A percentile compares a stretch with the other conserved stretches of the same genome.
phyloP scores from a whole-genome alignment of 2,888 invertebrate genomes.

The Agonum fuliginosum region DNA sequence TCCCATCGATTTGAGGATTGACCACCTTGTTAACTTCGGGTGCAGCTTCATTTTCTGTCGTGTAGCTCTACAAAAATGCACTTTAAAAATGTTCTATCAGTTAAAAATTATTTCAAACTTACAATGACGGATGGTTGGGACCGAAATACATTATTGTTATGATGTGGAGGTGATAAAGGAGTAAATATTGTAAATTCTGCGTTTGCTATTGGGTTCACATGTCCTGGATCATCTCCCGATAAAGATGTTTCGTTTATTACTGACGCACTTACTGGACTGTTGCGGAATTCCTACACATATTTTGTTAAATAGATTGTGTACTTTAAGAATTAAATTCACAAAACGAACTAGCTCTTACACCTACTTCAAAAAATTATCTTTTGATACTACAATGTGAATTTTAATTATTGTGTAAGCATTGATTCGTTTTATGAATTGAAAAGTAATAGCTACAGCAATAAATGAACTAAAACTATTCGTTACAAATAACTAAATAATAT shows the following conservation, averaged over 20 bases:
- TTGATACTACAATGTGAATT: no score
- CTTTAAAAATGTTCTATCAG: neutral
- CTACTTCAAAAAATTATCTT: no score
- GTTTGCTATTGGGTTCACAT: conserved; percentile 70
- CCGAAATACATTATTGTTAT: conserved; percentile 72
- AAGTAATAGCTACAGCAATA: no score
- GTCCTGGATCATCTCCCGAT: conserved; percentile 69
- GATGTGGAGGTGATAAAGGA: conserved; percentile 70
- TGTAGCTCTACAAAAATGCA: conserved; percentile 61
- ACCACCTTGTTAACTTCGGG: conserved; percentile 42
- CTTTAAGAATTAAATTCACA: no score
- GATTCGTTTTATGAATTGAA: no score
- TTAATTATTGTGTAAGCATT: no score
- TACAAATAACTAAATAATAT: no score
- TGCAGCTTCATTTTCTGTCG: conserved; percentile 38
- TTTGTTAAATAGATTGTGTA: no score
- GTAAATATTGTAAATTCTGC: conserved; percentile 72
- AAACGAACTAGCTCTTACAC: no score
- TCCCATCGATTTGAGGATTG: conserved; percentile 65
- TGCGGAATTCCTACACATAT: conserved; percentile 72
- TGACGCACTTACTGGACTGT: conserved; percentile 67
- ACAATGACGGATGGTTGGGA: conserved; percentile 68
- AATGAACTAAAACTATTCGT: no score
- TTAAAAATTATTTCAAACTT: conserved; percentile 34
- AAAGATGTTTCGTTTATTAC: conserved; percentile 68